Base-by-base conservation (phyloP, 2,888 invertebrate genomes). In the Dorcus parallelipipedus region DNA sequence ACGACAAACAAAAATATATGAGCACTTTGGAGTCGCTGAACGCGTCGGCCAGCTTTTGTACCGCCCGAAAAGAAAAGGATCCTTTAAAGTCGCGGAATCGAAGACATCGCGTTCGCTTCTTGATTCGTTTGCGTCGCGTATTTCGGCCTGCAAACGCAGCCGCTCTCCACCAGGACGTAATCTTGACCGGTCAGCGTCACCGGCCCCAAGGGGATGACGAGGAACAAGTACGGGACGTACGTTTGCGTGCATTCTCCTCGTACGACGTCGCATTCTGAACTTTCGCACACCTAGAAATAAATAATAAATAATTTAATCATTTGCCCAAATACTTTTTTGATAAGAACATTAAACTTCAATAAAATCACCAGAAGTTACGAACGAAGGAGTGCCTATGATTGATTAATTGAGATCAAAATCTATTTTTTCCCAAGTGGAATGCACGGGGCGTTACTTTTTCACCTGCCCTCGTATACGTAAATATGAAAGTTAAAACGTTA, bases 101-200 rank as follows among this genome's bases (percentile, higher is more conserved):
- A 71, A 4, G 78, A 68, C 67, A 76, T 73, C 3, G 76, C 76
- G 59, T 71, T 75, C 9, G 76, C 72, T 60, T 77, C 77, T 59
- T 74, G 75, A 64, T 68, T 75, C 52, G 66, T 68, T 54, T 73
- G 73, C 9, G 73, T 67, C 0, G 78, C 74, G 62, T 77, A 77
- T 68, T 79, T 79, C 33, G 87, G 87, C 68, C 85, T 83, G 77
- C 95, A 95, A 33, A 93, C 92, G 76, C 95, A 95, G n/a, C 95
- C 95, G 69, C 93, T 94, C 77, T 95, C 95, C 26, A 95, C 94
- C 51, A 95, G 82, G n/a, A 95, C 93, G 79, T 95, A 95, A 79
- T 95, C 95, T 77, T 95, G 95, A 4, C 95, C 94, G 3, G 94
- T 94, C 14, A 94, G 80, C 9, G 94, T 94, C 14, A 94, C 94